Evolutionary conservation across 2,113 vertebrate genomes (phyloP).

Genomic region (Tinamus guttatus): DNA sequence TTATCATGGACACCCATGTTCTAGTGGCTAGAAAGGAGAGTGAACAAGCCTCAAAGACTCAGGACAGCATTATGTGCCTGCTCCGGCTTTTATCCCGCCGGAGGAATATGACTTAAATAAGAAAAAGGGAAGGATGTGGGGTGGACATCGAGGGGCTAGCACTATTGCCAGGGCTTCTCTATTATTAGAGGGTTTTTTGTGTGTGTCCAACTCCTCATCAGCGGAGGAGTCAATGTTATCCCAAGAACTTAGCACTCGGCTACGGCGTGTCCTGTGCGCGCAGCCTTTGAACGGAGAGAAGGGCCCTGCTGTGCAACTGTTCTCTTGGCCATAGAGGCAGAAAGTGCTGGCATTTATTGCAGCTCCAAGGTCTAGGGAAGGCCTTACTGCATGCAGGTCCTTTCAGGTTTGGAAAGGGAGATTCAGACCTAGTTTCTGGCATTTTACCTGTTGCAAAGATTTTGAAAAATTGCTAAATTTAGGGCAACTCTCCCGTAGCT

Average conservation of each 20-base stretch:
- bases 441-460: background rate
- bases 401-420: background rate
- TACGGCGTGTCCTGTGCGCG: fast-evolving
- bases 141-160: background rate
- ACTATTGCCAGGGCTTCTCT: conserved; percentile 41
- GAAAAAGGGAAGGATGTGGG: background rate
- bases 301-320: background rate
- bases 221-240: conserved; percentile 25
- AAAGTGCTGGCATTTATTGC: background rate
- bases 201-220: conserved; percentile 23
- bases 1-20: fast-evolving
- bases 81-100: background rate
- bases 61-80: fast-evolving
- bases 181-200: conserved; percentile 43
- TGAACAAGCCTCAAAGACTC: background rate
- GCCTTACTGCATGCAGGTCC: background rate
- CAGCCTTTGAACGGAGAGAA: background rate
- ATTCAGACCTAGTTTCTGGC: background rate
- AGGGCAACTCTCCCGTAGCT: fast-evolving
- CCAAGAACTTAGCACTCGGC: background rate
- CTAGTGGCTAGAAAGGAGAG: fast-evolving
- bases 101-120: background rate
- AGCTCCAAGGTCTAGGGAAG: background rate
- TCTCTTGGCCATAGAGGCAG: background rate
- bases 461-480: background rate